phyloP scores from a whole-genome alignment of 30 jellyfish, hydroid and myxozoan species.

The Mastigias papua region DNA sequence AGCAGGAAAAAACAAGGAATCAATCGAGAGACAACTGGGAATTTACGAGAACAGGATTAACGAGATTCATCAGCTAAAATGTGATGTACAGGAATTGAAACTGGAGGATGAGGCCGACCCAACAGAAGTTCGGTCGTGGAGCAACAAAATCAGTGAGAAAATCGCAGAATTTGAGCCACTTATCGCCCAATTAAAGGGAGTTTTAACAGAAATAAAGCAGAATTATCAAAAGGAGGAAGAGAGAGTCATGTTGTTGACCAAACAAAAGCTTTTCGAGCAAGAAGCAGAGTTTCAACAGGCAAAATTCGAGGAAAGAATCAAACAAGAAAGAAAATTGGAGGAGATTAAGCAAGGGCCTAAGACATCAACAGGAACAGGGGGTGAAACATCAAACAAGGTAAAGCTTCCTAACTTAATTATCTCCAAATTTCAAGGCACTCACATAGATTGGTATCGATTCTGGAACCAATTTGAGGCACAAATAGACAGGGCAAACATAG shows the following conservation, averaged over 20 bases:
- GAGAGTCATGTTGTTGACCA: background rate
- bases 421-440: too few species aligned
- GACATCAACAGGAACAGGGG: slow-evolving; percentile 13
- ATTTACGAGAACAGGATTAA: slow-evolving; percentile 29
- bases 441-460: slow-evolving; percentile 78
- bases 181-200: slow-evolving; percentile 35
- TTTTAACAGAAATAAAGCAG: slow-evolving; percentile 35
- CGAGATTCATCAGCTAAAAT: slow-evolving; percentile 45
- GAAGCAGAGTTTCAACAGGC: slow-evolving; percentile 46
- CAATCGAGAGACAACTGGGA: slow-evolving; percentile 56
- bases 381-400: slow-evolving; percentile 56
- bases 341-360: slow-evolving; percentile 21
- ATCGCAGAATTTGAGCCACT: slow-evolving; percentile 33
- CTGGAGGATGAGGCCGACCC: slow-evolving; percentile 62
- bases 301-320: slow-evolving; percentile 18
- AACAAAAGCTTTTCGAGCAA: slow-evolving; percentile 53
- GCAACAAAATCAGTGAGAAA: slow-evolving; percentile 27
- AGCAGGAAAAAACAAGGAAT: background rate
- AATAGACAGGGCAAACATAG: slow-evolving; percentile 60
- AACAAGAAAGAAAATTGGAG: slow-evolving; percentile 33
- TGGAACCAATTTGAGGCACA: slow-evolving; percentile 78
- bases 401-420: slow-evolving; percentile 81
- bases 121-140: slow-evolving; percentile 46
- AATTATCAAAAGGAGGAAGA: slow-evolving; percentile 23
- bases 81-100: slow-evolving; percentile 29